A percentile compares a stretch with the other conserved stretches of the same genome.
Conservation (phyloP, 2,797 vertebrate genomes). For the Pantherophis alleghaniensis region DNA sequence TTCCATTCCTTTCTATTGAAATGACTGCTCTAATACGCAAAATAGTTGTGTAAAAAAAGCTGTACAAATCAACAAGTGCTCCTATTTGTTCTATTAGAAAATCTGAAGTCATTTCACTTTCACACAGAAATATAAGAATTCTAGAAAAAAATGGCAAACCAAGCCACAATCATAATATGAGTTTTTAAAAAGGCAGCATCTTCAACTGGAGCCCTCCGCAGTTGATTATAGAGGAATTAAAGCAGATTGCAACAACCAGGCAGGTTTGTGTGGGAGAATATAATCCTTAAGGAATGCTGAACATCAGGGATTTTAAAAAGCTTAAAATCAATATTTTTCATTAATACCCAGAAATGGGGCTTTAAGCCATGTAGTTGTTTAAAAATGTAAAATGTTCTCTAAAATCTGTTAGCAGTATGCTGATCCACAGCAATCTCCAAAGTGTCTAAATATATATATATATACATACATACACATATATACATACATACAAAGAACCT, state of each 20-base stretch:
- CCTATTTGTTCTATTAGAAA: not conserved
- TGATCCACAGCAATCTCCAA: not conserved
- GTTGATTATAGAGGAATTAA: not conserved
- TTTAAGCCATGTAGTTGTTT: not conserved
- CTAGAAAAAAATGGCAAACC: not conserved
- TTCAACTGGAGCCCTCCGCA: not conserved
- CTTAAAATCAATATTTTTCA: not conserved
- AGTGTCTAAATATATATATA: not conserved
- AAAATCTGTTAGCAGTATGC: not conserved
- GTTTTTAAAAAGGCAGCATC: not conserved
- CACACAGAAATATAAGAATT: not conserved
- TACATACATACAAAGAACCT: not conserved
- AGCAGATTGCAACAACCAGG: not conserved
- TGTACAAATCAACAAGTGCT: not conserved
- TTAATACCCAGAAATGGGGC: not conserved
- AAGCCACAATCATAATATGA: not conserved
- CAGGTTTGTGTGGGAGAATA: not conserved
- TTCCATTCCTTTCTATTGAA: not conserved
- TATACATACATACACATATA: too few species aligned
- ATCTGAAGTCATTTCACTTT: not conserved
- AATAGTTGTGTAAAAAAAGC: not conserved
- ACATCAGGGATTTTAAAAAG: not conserved
- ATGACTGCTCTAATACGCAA: not conserved
- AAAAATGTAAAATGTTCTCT: not conserved
- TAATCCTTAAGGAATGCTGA: not conserved